Conservation (phyloP, 2,888 invertebrate genomes). For the Tineola bisselliella region DNA sequence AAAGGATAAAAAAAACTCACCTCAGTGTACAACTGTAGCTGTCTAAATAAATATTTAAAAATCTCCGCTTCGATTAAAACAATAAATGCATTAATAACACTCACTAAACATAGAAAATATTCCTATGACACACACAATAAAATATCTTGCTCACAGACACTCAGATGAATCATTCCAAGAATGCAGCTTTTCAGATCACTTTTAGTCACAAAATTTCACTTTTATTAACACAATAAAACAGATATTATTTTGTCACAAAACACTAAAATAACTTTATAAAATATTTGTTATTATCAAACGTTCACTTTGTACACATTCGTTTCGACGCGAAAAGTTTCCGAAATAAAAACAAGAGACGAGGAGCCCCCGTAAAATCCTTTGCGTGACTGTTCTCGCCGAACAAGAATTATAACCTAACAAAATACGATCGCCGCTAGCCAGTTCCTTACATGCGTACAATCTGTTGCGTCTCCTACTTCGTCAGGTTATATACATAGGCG, state of each 20-base stretch:
- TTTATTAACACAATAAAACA: background rate
- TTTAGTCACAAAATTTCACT: conserved; percentile 1
- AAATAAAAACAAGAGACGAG: conserved; percentile 25
- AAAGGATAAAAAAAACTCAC: no score
- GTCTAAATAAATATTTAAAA: no score
- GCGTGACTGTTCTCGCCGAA: conserved; percentile 41
- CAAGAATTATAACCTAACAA: conserved; percentile 47
- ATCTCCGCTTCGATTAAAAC: no score
- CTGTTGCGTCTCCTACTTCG: conserved; percentile 45
- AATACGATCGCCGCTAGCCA: conserved; percentile 30
- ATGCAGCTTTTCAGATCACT: conserved; percentile 1
- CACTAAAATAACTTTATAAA: background rate
- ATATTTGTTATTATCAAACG: background rate
- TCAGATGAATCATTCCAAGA: conserved; percentile 11
- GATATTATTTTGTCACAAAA: background rate
- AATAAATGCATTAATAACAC: background rate
- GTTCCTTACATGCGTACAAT: conserved; percentile 21
- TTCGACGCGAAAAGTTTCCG: conserved; percentile 5
- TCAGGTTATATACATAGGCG: conserved; percentile 28
- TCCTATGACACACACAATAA: conserved; percentile 9
- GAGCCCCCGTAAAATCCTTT: conserved; percentile 30
- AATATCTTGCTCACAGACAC: background rate
- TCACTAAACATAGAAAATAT: conserved; percentile 5
- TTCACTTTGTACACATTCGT: background rate
- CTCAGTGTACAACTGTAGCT: no score